A percentile compares a stretch with the other conserved stretches of the same genome.
These are phyloP conservation scores for Chelon labrosus DNA, from an alignment of 2,797 vertebrate genomes.

Conservation along the genomic window DNA sequence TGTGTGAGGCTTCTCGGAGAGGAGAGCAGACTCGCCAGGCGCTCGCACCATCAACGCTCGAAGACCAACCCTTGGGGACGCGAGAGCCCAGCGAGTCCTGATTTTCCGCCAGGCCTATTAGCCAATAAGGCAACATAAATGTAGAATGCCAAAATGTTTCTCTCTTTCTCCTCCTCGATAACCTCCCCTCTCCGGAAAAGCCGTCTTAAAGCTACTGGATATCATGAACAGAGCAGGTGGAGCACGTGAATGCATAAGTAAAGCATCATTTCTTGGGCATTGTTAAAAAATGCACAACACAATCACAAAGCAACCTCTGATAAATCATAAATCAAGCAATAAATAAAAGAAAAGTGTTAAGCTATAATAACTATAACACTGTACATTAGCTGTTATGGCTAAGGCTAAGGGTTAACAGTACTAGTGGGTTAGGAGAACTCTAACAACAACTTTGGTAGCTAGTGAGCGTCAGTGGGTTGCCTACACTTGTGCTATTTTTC, in stretches of 20 bases:
- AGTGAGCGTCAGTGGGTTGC: slow-evolving; percentile 50
- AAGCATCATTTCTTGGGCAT: slow-evolving; percentile 65
- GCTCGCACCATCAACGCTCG: too few relatives aligned
- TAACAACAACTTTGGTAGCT: slow-evolving; percentile 82
- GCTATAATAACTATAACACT: slow-evolving; percentile 66
- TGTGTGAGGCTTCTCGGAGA: slow-evolving; percentile 29
- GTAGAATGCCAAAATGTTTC: slow-evolving; percentile 77
- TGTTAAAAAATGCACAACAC: slow-evolving; percentile 44
- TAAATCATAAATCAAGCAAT: slow-evolving; percentile 68
- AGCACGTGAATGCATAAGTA: slow-evolving; percentile 52
- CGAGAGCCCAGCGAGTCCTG: slow-evolving; percentile 23
- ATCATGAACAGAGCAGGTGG: slow-evolving; percentile 57
- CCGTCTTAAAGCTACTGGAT: slow-evolving; percentile 77
- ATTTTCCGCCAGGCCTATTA: slow-evolving; percentile 51
- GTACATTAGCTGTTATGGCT: slow-evolving; percentile 64
- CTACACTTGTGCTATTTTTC: slow-evolving; percentile 33
- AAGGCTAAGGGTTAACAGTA: slow-evolving; percentile 74
- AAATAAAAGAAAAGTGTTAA: slow-evolving; percentile 79
- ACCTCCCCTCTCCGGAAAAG: slow-evolving; percentile 33
- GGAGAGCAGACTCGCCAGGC: slow-evolving; percentile 49
- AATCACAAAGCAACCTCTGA: slow-evolving; percentile 24
- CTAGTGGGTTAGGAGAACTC: slow-evolving; percentile 63
- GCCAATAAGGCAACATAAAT: slow-evolving; percentile 73
- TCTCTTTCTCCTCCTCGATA: slow-evolving; percentile 20
- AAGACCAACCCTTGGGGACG: too few relatives aligned